Evolutionary conservation across 2,113 vertebrate species (phyloP).

Genomic region (Nannobrachium achirus): DNA sequence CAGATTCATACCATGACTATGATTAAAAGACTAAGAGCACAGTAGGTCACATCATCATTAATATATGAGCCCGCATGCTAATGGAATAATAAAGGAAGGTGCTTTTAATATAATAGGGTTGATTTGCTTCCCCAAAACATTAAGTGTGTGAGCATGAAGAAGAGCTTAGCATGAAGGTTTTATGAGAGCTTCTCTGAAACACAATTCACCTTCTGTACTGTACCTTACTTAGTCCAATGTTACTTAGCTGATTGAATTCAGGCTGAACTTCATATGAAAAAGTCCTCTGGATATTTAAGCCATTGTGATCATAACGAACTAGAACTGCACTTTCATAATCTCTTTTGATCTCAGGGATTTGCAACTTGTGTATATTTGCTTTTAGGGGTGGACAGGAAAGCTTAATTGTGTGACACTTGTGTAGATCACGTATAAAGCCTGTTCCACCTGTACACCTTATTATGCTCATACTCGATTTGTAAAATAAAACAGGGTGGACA

Average conservation of each 20-base stretch:
- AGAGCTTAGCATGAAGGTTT: not conserved
- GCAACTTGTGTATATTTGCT: too few relatives aligned
- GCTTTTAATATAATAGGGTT: not conserved
- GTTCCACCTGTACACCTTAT: too few relatives aligned
- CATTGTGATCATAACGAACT: too few relatives aligned
- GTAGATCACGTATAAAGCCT: too few relatives aligned
- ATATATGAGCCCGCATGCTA: conserved; percentile 54
- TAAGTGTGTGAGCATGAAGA: conserved; percentile 13
- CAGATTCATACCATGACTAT: conserved; percentile 28
- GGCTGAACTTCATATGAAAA: conserved; percentile 1
- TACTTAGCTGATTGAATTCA: not conserved
- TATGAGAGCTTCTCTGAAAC: not conserved
- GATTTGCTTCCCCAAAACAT: conserved; percentile 9
- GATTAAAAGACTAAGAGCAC: conserved; percentile 44
- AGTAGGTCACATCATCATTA: conserved; percentile 65
- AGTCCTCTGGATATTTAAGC: too few relatives aligned
- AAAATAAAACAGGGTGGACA: too few relatives aligned
- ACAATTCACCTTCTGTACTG: not conserved
- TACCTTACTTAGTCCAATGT: not conserved
- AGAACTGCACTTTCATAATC: too few relatives aligned
- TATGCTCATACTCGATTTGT: too few relatives aligned
- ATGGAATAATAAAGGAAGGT: conserved; percentile 29
- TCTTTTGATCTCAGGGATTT: too few relatives aligned
- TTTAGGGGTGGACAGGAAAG: too few relatives aligned
- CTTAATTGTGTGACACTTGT: too few relatives aligned